Evolutionary conservation across 2,113 vertebrate genomes (phyloP), one percentile per base, ranked within the genome.

Genomic region (Leptocoma aspasia): DNA sequence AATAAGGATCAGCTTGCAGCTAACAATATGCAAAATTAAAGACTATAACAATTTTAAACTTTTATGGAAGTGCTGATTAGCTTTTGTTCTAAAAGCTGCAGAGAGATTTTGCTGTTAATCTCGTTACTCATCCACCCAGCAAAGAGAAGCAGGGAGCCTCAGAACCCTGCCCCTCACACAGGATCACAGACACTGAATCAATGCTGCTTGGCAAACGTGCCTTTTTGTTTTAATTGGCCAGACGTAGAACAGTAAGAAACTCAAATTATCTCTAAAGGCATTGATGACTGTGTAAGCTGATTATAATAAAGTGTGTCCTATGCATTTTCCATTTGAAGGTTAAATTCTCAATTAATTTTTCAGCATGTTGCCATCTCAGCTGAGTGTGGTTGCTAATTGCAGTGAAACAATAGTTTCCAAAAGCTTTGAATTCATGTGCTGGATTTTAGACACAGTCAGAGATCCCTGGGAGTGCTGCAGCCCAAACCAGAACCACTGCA

Each of bases 301-400:
- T 97, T 97, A 95, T 57, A 94, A 92, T 91, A 89, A 94, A 95
- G 90, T 81, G 77, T 82, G 64, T 78, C 89, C 95, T 93, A 92
- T 89, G 72, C 86, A 95, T 97, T 97, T 95, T 96, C 94, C 96
- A 97, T 97, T 90, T 96, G 97, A 98, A 98, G 97, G 97, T 98
- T 98, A 98, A 97, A 97, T 97, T 98, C 97, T 97, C 96, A 97
- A 97, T 97, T 98, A 98, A 96, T 97, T 97, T 97, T 97, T 95
- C 94, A 97, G 94, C 82, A 26, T 97, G 95, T 94, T 97, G 94
- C 94, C 95, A 89, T 92, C 94, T 97, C 90, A 96, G 65, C 86
- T 80, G 89, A 98, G 95, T 24, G 41, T 33, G 15, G 66, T 47
- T 87, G 71, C 84, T 97, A 97, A 98, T 90, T 97, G 97, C 95